phyloP scores from a whole-genome alignment of 2,888 invertebrate species.

The Dysmachus trigonus region DNA sequence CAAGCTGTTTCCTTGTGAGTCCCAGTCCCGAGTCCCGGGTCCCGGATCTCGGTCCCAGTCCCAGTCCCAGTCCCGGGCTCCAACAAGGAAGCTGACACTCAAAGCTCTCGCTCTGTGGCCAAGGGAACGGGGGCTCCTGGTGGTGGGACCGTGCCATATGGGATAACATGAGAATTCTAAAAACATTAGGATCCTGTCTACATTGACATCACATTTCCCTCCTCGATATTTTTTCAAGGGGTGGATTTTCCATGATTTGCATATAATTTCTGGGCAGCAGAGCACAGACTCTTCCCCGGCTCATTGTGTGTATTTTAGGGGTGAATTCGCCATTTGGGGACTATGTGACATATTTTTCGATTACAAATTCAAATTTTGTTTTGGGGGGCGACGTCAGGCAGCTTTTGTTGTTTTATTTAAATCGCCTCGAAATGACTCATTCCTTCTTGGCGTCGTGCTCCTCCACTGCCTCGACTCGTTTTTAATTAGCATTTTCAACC shows the following conservation, averaged over 20 bases:
- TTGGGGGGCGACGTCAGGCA: not conserved
- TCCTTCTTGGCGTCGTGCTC: not conserved
- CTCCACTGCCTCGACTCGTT: not conserved
- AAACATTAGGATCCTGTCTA: constrained; percentile 42
- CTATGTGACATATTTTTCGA: constrained; percentile 42
- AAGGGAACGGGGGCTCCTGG: not conserved
- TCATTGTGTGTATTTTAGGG: constrained; percentile 17
- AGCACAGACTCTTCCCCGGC: constrained; percentile 4
- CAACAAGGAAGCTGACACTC: constrained; percentile 36
- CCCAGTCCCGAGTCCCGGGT: not conserved
- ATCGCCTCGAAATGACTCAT: not conserved
- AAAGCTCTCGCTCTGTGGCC: not conserved
- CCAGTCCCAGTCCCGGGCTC: not conserved
- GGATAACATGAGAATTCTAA: constrained; percentile 41
- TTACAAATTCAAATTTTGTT: constrained; percentile 41
- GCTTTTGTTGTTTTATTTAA: not conserved
- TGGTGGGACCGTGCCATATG: constrained; percentile 39
- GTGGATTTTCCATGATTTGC: constrained; percentile 43
- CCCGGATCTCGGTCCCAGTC: not conserved
- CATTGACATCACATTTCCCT: constrained; percentile 33
- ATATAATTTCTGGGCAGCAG: constrained; percentile 42
- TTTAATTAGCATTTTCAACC: not conserved
- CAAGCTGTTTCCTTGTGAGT: constrained; percentile 35
- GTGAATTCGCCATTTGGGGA: constrained; percentile 35
- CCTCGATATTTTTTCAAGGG: constrained; percentile 34